These are phyloP conservation scores for Platyscapa corneri DNA, from an alignment of 1,140 invertebrate genomes.

Conservation along the genomic window DNA sequence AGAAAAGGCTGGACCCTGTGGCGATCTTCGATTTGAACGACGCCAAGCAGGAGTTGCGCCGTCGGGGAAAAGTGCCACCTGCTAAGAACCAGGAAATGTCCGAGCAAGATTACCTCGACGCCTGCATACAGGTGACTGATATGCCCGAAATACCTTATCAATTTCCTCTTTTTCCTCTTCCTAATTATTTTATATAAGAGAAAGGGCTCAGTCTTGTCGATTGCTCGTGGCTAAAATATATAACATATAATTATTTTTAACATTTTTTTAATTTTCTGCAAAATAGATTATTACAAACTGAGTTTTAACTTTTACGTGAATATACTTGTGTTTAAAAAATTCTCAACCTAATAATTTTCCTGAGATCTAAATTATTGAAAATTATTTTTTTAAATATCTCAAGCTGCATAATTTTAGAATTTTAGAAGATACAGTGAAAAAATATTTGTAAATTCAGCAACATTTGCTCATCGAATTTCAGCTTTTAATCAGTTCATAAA, in stretches of 20 bases:
- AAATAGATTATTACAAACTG: no score
- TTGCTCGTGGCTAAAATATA: constrained; percentile 9
- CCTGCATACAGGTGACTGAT: constrained; percentile 72
- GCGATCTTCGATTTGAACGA: constrained; percentile 89
- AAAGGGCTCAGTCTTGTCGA: constrained; percentile 4
- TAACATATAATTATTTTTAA: not conserved
- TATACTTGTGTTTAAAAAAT: no score
- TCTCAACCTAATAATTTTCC: no score
- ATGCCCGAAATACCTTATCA: not conserved
- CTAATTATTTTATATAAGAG: not conserved
- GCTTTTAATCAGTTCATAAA: no score
- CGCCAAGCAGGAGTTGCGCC: constrained; percentile 88
- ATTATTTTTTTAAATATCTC: not conserved
- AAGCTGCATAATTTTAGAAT: no score
- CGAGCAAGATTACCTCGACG: constrained; percentile 73
- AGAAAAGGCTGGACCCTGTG: constrained; percentile 89
- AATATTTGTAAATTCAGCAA: no score
- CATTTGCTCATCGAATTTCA: no score
- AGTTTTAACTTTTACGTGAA: no score
- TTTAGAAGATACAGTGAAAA: no score
- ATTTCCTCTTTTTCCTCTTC: not conserved
- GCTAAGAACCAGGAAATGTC: constrained; percentile 74
- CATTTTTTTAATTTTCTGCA: not conserved
- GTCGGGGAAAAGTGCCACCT: constrained; percentile 85
- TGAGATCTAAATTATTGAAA: not conserved